Evolutionary conservation across 2,113 vertebrate species (phyloP), one percentile per base, ranked within the genome.

Genomic region (Labrus mixtus): DNA sequence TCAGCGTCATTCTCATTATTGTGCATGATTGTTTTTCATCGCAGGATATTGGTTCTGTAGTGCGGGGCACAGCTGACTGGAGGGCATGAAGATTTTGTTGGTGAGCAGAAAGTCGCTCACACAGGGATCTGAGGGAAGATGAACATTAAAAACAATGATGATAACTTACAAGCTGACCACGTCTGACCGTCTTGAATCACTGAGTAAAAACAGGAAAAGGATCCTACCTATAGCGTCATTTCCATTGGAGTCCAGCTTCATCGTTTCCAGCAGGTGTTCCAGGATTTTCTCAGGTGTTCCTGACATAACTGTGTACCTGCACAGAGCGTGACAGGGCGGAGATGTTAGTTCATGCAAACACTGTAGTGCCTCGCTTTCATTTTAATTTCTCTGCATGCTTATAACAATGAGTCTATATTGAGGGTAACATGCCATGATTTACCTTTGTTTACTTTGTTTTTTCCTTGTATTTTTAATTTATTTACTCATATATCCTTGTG

Each of bases 201-300:
- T 67, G 1, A 19, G 46, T 48, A 19, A 48, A 48, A 48, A 4
- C 7, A 5, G 13, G 17, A 10, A 39, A 39, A 59, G 54, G 8
- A 3, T 53, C 58, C 54, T 58, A 98, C 97, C 97, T 92, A 91
- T 89, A 0, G 94, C 91, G 56, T 98, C 97, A 6, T 93, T 95
- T 79, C 95, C 92, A 0, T 93, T 95, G 11, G 95, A 94, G 13
- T 98, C 97, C 41, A 97, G 82, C 83, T 95, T 89, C 82, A 98
- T 89, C n/a, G 95, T 96, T 84, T 98, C 97, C 91, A 99, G 80
- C 13, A 99, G 92, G 68, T 98, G 95, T 59, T 98, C 98, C 10
- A 99, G 92, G 86, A 99, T 97, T 91, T 98, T 98, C 93, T 99
- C 98, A 0, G 98, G 96, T 0, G 97, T 96, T 79, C 97, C 98